Conservation (phyloP, 2,113 vertebrate genomes). For the Hippocampus comes region DNA sequence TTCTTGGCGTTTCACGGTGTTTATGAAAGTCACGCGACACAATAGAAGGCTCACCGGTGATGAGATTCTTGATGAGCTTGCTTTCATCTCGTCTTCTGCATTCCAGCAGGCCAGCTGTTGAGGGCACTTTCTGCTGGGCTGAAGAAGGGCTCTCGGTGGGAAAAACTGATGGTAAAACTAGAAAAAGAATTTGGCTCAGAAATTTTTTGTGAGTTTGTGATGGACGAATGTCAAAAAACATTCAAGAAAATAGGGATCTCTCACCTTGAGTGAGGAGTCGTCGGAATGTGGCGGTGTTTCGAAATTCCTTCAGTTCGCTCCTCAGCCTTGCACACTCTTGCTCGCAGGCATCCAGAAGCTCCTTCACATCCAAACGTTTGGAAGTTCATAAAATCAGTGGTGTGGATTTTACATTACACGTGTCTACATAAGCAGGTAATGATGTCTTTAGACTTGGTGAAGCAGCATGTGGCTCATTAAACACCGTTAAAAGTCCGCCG, state of each 20-base stretch:
- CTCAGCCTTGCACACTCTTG: conserved; percentile 63
- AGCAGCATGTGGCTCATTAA: not conserved
- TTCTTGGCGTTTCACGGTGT: no score
- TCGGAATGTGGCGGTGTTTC: conserved; percentile 59
- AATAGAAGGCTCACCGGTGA: conserved; percentile 67
- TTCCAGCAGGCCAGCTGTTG: conserved; percentile 66
- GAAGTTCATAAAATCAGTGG: not conserved
- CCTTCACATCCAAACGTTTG: conserved; percentile 44
- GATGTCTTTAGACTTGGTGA: not conserved
- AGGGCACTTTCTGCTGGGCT: not conserved
- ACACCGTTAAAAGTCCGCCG: no score
- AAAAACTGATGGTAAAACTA: conserved; percentile 24
- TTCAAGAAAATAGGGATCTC: not conserved
- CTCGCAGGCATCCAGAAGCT: conserved; percentile 68
- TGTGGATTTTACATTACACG: not conserved
- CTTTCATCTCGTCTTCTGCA: conserved; percentile 74
- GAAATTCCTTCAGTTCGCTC: conserved; percentile 66
- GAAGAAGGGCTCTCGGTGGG: conserved; percentile 19
- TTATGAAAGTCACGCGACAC: no score
- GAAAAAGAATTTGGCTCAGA: not conserved
- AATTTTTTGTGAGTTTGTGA: not conserved
- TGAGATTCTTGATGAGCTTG: conserved; percentile 75
- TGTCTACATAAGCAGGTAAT: no score
- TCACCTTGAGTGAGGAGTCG: conserved; percentile 58
- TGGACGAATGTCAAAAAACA: not conserved